A percentile compares a stretch with the other conserved stretches of the same genome.
phyloP scores from a whole-genome alignment of 1,140 invertebrate genomes.

The Heliconius congener region DNA sequence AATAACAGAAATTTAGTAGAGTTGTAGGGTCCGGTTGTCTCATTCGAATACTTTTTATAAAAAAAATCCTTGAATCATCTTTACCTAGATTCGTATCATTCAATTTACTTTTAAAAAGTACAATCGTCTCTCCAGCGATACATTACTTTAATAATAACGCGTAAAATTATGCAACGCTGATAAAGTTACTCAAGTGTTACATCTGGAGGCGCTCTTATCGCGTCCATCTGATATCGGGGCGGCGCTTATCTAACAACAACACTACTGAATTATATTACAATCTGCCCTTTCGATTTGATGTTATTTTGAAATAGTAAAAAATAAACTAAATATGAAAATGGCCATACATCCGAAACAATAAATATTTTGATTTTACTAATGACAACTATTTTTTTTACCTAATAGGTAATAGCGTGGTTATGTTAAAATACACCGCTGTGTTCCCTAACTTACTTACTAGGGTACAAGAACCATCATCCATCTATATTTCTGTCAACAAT shows the following conservation, averaged over 20 bases:
- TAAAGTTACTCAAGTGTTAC: conserved; percentile 25
- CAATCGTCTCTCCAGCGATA: not conserved
- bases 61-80: not conserved
- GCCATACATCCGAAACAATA: not conserved
- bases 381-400: too few species aligned
- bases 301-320: too few species aligned
- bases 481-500: too few species aligned
- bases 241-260: conserved; percentile 14
- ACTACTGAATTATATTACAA: not conserved
- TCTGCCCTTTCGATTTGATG: not conserved
- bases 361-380: too few species aligned
- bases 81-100: not conserved
- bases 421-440: too few species aligned
- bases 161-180: conserved; percentile 22
- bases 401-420: too few species aligned
- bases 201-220: conserved; percentile 23
- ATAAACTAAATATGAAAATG: not conserved
- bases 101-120: not conserved
- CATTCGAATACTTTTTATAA: too few species aligned
- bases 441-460: too few species aligned
- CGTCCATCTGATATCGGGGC: conserved; percentile 17
- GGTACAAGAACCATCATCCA: not conserved
- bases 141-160: conserved; percentile 16
- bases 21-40: too few species aligned
- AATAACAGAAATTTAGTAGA: too few species aligned